Conservation (phyloP, 2,888 invertebrate genomes). For the Synergus gifuensis region DNA sequence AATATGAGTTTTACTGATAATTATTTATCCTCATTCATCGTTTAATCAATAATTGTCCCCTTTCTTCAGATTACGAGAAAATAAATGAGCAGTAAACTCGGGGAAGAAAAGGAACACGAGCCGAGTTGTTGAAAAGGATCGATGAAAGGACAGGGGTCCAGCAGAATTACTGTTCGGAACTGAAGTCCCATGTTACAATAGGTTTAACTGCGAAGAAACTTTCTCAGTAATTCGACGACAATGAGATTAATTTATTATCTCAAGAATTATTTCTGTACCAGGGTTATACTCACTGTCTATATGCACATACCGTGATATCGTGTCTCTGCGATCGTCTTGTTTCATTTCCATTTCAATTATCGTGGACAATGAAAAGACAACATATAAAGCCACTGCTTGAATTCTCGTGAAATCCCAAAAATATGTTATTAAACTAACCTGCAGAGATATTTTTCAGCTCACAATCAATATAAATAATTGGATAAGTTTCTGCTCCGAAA, state of each 20-base stretch:
- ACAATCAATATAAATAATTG: too few species aligned
- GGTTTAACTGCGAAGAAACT: conserved; percentile 13
- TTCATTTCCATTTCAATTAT: neutral
- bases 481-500: too few species aligned
- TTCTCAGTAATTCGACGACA: conserved; percentile 35
- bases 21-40: neutral
- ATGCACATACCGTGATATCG: neutral
- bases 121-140: neutral
- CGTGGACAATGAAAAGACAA: neutral
- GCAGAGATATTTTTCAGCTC: too few species aligned
- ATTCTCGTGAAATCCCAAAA: neutral
- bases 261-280: conserved; percentile 30
- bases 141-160: conserved; percentile 19
- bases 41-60: neutral
- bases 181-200: conserved; percentile 11
- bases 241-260: conserved; percentile 34
- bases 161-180: conserved; percentile 1
- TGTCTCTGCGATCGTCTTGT: neutral
- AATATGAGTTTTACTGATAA: neutral
- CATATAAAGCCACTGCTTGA: neutral
- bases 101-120: neutral
- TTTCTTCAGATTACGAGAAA: neutral
- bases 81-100: neutral
- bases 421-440: too few species aligned
- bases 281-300: neutral